Evolutionary conservation across 1,140 invertebrate species (phyloP).

Genomic region (Eurytemora carolleeae): DNA sequence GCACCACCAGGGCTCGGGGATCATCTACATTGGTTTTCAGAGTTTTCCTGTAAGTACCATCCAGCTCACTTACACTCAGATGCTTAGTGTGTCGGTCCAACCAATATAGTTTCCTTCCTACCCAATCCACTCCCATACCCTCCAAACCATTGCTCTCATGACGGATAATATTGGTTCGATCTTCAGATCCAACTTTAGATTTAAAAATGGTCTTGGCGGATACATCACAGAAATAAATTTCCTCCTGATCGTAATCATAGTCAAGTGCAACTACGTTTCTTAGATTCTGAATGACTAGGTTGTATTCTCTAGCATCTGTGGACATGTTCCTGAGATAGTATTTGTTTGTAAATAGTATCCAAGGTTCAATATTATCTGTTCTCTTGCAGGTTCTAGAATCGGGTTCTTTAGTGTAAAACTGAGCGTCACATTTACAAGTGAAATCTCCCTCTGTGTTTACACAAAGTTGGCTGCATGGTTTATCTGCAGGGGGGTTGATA

Average conservation of each 20-base stretch:
- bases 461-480: slow-evolving; percentile 82
- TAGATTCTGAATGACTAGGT: slow-evolving; percentile 76
- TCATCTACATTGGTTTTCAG: slow-evolving; percentile 61
- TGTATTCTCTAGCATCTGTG: slow-evolving; percentile 59
- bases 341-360: slow-evolving; percentile 91
- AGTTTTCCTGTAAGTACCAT: slow-evolving; percentile 75
- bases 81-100: slow-evolving; percentile 87
- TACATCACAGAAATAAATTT: slow-evolving; percentile 84
- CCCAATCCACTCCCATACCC: slow-evolving; percentile 92
- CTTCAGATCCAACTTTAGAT: slow-evolving; percentile 28
- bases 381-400: slow-evolving; percentile 79
- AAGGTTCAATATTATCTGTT: slow-evolving; percentile 56
- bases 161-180: slow-evolving; percentile 59
- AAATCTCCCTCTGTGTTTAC: slow-evolving; percentile 85
- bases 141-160: slow-evolving; percentile 86
- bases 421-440: slow-evolving; percentile 86
- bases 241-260: slow-evolving; percentile 61
- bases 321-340: slow-evolving; percentile 94
- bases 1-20: slow-evolving; percentile 77
- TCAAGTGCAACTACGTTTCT: slow-evolving; percentile 91
- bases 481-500: slow-evolving; percentile 44
- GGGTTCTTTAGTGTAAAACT: slow-evolving; percentile 61
- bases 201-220: slow-evolving; percentile 72
- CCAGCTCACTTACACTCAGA: slow-evolving; percentile 66
- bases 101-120: slow-evolving; percentile 90